phyloP scores from a whole-genome alignment of 2,797 vertebrate species.

The Rhadinocentrus ornatus region DNA sequence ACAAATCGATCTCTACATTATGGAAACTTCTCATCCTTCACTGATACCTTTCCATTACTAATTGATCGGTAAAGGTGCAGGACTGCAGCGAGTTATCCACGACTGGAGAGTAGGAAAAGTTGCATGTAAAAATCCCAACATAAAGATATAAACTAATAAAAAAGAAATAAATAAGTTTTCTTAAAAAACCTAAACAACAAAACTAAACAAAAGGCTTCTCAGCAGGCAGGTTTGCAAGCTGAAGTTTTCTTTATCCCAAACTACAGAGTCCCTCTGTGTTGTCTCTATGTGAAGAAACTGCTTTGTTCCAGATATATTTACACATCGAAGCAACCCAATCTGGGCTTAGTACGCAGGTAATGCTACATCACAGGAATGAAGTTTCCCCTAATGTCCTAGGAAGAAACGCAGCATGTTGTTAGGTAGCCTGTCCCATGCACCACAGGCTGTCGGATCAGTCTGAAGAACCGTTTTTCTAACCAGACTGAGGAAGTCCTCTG shows the following conservation, averaged over 20 bases:
- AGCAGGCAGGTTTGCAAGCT: conserved; percentile 48
- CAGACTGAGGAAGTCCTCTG: conserved; percentile 62
- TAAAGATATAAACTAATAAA: conserved; percentile 77
- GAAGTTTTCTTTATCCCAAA: conserved; percentile 37
- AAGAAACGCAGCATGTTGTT: conserved; percentile 73
- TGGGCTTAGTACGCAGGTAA: conserved; percentile 81
- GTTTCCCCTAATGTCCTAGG: conserved; percentile 73
- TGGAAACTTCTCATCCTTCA: conserved; percentile 36
- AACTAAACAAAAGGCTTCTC: conserved; percentile 30
- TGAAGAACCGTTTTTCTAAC: conserved; percentile 2
- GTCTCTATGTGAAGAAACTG: conserved; percentile 28
- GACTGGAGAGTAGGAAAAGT: conserved; percentile 3
- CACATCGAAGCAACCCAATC: conserved; percentile 86
- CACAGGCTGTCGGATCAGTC: conserved; percentile 20
- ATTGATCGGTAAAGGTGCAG: conserved; percentile 33
- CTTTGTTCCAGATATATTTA: conserved; percentile 86
- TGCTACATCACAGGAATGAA: conserved; percentile 93
- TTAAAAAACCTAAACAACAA: conserved; percentile 55
- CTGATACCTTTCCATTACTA: not conserved
- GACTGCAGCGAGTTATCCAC: conserved; percentile 83
- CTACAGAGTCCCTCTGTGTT: conserved; percentile 11
- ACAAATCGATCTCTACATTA: conserved; percentile 9
- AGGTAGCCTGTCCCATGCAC: conserved; percentile 40
- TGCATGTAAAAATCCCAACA: conserved; percentile 14
- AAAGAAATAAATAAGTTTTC: conserved; percentile 78